Evolutionary conservation across 2,888 invertebrate genomes (phyloP).

Genomic region (Apotomis betuletana): DNA sequence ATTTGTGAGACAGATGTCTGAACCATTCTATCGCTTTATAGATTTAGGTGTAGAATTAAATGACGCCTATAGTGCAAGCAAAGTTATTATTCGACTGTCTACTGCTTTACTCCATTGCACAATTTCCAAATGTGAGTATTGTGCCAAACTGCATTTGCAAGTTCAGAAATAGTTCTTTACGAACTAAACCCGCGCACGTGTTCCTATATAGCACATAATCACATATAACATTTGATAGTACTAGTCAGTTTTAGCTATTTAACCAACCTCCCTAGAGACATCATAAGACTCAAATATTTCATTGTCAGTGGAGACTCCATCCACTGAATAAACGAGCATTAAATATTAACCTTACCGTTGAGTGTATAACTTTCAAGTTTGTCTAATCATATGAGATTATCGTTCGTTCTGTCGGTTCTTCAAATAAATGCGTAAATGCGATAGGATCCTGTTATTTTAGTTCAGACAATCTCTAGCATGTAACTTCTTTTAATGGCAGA

Average conservation of each 20-base stretch:
- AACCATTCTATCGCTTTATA: constrained; percentile 3
- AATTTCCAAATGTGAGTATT: neutral
- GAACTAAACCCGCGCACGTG: neutral
- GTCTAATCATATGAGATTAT: neutral
- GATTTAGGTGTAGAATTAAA: constrained; percentile 7
- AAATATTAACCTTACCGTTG: neutral
- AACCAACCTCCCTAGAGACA: neutral
- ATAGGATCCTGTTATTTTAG: constrained; percentile 13
- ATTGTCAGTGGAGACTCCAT: neutral
- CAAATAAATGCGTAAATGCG: neutral
- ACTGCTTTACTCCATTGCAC: neutral
- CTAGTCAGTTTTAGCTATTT: neutral
- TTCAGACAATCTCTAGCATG: constrained; percentile 18
- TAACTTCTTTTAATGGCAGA: constrained; percentile 11
- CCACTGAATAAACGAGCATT: neutral
- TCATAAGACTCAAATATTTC: neutral
- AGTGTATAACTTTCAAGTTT: neutral
- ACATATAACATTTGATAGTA: neutral
- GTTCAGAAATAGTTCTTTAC: neutral
- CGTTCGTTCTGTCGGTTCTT: neutral
- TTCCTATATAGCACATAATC: neutral
- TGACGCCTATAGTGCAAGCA: constrained; percentile 3
- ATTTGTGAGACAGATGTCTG: constrained; percentile 40
- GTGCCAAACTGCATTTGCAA: neutral
- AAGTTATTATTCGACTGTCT: neutral